Percentiles rank a stretch among this genome's conserved stretches.
These are phyloP conservation scores for Hirundo rustica DNA, from an alignment of 2,797 vertebrate genomes.

Conservation along the genomic window DNA sequence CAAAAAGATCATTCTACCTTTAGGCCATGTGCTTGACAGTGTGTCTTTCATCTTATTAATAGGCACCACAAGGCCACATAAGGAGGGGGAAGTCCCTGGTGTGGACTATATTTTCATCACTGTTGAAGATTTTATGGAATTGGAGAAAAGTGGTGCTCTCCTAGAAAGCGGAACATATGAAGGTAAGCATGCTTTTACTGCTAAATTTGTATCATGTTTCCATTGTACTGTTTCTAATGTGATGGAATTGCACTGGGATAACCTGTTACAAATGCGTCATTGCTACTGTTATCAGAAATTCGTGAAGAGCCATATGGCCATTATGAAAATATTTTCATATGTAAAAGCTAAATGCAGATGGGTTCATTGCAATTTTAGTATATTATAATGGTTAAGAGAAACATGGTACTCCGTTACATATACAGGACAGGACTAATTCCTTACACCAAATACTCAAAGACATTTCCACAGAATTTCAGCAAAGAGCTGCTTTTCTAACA, in stretches of 20 bases:
- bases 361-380: background rate
- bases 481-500: background rate
- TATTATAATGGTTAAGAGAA: background rate
- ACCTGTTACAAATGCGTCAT: background rate
- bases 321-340: constrained; percentile 9
- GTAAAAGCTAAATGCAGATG: background rate
- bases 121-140: constrained; percentile 95
- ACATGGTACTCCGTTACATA: background rate
- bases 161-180: constrained; percentile 99
- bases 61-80: constrained; percentile 99
- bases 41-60: constrained; percentile 48
- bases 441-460: background rate
- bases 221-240: background rate
- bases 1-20: background rate
- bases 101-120: constrained; percentile 99
- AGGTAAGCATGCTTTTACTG: constrained; percentile 77
- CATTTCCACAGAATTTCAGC: background rate
- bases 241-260: background rate
- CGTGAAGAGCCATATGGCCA: background rate
- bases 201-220: background rate
- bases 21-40: background rate
- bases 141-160: constrained; percentile 96
- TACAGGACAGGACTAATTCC: background rate
- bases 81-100: constrained; percentile 98
- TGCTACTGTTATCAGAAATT: background rate